A percentile compares a stretch with the other conserved stretches of the same genome.
These are phyloP conservation scores for Watsonalla binaria DNA, from an alignment of 2,888 invertebrate species.

Conservation along the genomic window DNA sequence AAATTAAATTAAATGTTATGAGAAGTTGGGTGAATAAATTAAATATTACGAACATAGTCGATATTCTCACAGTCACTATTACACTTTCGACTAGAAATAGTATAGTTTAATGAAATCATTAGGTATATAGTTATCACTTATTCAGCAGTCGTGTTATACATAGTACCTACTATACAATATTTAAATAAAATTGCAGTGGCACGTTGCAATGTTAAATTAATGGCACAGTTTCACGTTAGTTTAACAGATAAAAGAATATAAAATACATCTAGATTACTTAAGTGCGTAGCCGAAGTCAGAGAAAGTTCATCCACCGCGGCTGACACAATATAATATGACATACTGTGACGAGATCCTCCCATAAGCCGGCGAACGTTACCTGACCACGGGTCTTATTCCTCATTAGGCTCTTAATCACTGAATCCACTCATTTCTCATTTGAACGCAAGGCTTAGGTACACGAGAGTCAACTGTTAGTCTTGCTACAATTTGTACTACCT, in stretches of 20 bases:
- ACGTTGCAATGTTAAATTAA: conserved; percentile 75
- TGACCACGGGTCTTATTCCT: conserved; percentile 28
- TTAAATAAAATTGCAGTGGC: conserved; percentile 71
- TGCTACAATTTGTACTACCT: conserved; percentile 34
- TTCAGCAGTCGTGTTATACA: conserved; percentile 74
- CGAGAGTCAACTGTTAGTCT: conserved; percentile 35
- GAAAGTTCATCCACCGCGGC: conserved; percentile 38
- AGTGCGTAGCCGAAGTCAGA: conserved; percentile 42
- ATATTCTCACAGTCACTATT: conserved; percentile 53
- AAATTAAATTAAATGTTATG: conserved; percentile 35
- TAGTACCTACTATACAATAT: conserved; percentile 41
- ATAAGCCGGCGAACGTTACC: conserved; percentile 26
- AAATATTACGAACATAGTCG: conserved; percentile 54
- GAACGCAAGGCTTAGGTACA: conserved; percentile 30
- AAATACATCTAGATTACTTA: conserved; percentile 54
- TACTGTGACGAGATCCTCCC: neutral
- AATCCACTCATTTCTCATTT: conserved; percentile 27
- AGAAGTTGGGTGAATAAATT: conserved; percentile 34
- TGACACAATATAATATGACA: conserved; percentile 14
- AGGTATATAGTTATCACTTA: conserved; percentile 62
- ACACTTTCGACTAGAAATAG: conserved; percentile 72
- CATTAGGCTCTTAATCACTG: conserved; percentile 43
- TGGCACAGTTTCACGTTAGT: conserved; percentile 79
- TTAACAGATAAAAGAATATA: conserved; percentile 67
- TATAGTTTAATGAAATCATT: conserved; percentile 62